Evolutionary conservation across 1,140 invertebrate species (phyloP), one percentile per base, ranked within the genome.

Genomic region (Rhopalosiphum padi): DNA sequence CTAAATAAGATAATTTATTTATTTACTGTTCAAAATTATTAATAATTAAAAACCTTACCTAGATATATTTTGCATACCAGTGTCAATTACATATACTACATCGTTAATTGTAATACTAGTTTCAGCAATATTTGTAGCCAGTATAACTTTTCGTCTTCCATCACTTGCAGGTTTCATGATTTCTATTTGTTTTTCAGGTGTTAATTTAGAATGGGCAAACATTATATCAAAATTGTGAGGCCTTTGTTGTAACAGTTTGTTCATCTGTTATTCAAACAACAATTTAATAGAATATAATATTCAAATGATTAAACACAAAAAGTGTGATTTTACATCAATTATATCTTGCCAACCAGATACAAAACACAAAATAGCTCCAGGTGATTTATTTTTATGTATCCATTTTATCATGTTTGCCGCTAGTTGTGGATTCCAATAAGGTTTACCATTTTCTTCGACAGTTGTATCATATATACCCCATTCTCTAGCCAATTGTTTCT

Each of bases 21-120:
- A 88, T n/a, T 43, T 43, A 43, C 35, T 83, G 22, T 83, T 83
- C 60, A 90, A 90, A 41, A 60, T 43, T 51, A 51, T 37, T 7
- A 30, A 90, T 77, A 46, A 90, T 68, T 46, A 8, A 60, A 87
- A 87, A 48, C 46, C 23, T 91, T 86, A 94, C 94, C 93, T 94
- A 25, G 93, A 93, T 68, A 94, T 93, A 90, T 94, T 94, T 43
- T 93, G 91, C 83, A 94, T 93, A n/a, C 94, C 94, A 43, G 94
- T 93, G 95, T 99, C 97, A 68, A 99, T 96, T 0, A 99, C 98
- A 95, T 97, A 98, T 0, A 98, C 97, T 53, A 98, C 97, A 95
- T 98, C 98, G 95, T 98, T 97, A 94, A 99, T 98, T 46, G 98
- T 99, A 94, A 99, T 98, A 86, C 97, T 97, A 0, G 97, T 98